A percentile compares a stretch with the other conserved stretches of the same genome.
phyloP scores from a whole-genome alignment of 2,888 invertebrate genomes.

The Aromia moschata region DNA sequence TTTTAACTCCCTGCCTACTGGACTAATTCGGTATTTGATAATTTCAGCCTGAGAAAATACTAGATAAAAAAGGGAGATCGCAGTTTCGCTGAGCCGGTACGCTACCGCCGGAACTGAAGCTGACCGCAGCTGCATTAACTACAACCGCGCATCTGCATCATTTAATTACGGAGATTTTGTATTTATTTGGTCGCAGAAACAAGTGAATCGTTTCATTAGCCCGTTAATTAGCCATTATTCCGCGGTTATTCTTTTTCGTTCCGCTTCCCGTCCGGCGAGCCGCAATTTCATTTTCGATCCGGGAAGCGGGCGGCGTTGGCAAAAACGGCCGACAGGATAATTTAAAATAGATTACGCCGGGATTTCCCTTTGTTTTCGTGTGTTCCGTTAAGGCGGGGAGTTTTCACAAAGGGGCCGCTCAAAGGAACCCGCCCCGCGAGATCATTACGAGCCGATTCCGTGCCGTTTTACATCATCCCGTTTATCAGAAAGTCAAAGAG shows the following conservation, averaged over 20 bases:
- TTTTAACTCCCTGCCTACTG: no score
- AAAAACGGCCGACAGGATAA: conserved; percentile 21
- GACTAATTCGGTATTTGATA: no score
- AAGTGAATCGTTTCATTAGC: conserved; percentile 14
- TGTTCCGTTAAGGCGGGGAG: conserved; percentile 35
- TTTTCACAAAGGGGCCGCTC: conserved; percentile 32
- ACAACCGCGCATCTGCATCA: background rate
- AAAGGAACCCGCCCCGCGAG: conserved; percentile 36
- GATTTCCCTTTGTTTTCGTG: conserved; percentile 33
- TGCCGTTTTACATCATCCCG: conserved; percentile 29
- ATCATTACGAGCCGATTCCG: conserved; percentile 37
- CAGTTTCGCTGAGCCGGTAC: no score
- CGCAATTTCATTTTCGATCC: conserved; percentile 6
- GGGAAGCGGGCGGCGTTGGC: background rate
- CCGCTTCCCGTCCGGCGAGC: background rate
- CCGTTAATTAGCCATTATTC: conserved; percentile 9
- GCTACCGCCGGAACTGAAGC: no score
- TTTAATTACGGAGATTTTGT: conserved; percentile 1
- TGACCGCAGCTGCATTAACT: no score
- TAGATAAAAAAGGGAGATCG: no score
- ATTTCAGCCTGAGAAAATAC: no score
- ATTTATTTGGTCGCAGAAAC: conserved; percentile 3
- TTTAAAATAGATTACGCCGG: conserved; percentile 27
- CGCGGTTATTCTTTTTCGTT: conserved; percentile 5
- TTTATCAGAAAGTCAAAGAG: conserved; percentile 28